Evolutionary conservation across 1,140 invertebrate species (phyloP), one percentile per base, ranked within the genome.

Genomic region (Eueides isabella): DNA sequence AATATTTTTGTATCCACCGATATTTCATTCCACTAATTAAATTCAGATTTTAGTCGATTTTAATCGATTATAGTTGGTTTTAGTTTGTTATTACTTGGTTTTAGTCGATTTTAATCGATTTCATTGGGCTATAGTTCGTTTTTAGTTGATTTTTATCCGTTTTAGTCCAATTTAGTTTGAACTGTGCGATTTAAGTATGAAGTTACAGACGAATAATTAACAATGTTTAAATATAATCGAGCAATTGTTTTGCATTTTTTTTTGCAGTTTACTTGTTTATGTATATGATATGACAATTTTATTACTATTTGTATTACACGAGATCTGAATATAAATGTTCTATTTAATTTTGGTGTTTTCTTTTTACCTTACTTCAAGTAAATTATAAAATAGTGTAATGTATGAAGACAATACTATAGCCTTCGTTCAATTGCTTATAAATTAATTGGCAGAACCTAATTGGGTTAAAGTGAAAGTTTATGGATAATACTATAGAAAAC

Each of bases 1-100:
- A 44, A 19, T 44, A 89, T 90, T 88, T 89, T 85, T 86, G 77
- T 85, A 87, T 87, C 89, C 89, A 91, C 89, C 89, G 87, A 89
- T 73, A 64, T 71, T 82, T 75, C 87, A 91, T 91, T 91, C 89
- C 89, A 55, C 48, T 55, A 90, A 78, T 83, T 74, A 68, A 62
- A 70, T 48, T 31, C 63, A 70, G 38, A 77, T 26, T 61, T 62
- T 44, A 70, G 38, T 35, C 61, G 73, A 55, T 69, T 72, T 65
- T 79, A 55, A 67, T 72, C 65, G 48, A 61, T 71, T 44, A 61
- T 69, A 79, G 64, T 69, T 28, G 33, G 14, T 38, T 38, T 38
- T 38, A 38, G 35, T 38, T 38, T n/a, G n/a, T n/a, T n/a, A n/a
- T n/a, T n/a, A n/a, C n/a, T n/a, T n/a, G 38, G 74, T 26, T 61